phyloP scores from a whole-genome alignment of 2,797 vertebrate genomes.

The Caiman crocodilus region DNA sequence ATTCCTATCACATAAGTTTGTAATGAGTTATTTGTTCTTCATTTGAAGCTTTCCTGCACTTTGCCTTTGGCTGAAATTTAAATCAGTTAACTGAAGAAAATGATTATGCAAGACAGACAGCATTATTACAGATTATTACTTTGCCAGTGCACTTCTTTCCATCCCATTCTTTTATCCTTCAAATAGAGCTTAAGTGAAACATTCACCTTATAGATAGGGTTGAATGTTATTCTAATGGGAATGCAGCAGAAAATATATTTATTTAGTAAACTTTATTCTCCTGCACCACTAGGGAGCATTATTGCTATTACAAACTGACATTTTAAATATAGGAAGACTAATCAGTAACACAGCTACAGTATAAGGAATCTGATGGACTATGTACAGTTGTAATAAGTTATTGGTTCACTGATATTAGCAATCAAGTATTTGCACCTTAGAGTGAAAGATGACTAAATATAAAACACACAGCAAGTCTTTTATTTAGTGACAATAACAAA shows the following conservation, averaged over 20 bases:
- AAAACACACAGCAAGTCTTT: background rate
- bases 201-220: background rate
- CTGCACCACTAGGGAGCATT: background rate
- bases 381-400: background rate
- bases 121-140: background rate
- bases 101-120: background rate
- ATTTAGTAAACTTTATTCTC: background rate
- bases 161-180: background rate
- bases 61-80: background rate
- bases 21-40: background rate
- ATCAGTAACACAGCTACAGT: background rate
- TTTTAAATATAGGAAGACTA: background rate
- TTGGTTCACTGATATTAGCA: background rate
- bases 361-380: background rate
- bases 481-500: too few relatives aligned
- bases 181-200: background rate
- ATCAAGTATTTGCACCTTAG: background rate
- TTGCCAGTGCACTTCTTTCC: background rate
- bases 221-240: background rate
- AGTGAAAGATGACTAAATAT: background rate
- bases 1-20: background rate
- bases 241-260: slow-evolving; percentile 3
- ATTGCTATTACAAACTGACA: background rate
- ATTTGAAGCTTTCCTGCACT: slow-evolving; percentile 1
- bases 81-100: background rate